A percentile compares a stretch with the other conserved stretches of the same genome.
Evolutionary conservation across 2,888 invertebrate genomes (phyloP).

Genomic region (Cosmia trapezina): DNA sequence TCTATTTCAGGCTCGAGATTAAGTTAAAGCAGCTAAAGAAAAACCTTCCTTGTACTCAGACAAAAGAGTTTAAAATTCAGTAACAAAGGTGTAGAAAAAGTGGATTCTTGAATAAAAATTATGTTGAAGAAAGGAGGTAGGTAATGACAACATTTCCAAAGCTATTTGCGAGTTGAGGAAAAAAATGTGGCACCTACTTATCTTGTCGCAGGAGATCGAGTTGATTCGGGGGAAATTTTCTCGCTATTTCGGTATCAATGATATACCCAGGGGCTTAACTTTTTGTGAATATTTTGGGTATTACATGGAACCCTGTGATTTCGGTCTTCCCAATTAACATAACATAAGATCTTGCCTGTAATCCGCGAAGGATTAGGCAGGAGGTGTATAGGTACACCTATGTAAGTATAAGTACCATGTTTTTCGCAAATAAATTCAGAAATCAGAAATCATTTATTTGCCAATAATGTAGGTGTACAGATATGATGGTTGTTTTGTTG

Average conservation of each 20-base stretch:
- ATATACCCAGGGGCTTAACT: conserved; percentile 17
- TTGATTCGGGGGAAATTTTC: conserved; percentile 44
- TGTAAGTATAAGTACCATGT: too few species aligned
- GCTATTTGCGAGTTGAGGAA: conserved; percentile 47
- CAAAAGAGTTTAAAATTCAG: conserved; percentile 30
- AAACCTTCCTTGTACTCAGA: neutral
- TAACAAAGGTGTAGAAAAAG: neutral
- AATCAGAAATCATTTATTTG: too few species aligned
- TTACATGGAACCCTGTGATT: neutral
- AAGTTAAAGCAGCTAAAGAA: conserved; percentile 1
- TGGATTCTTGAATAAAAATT: conserved; percentile 43
- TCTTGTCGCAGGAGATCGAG: conserved; percentile 52
- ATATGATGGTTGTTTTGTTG: too few species aligned
- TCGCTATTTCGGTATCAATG: conserved; percentile 8
- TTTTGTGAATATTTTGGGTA: conserved; percentile 4
- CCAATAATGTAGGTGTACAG: too few species aligned
- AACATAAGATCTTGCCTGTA: neutral
- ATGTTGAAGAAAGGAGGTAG: conserved; percentile 36
- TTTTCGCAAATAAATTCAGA: too few species aligned
- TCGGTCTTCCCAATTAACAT: neutral
- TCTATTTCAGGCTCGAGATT: conserved; percentile 45
- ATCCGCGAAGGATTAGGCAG: neutral
- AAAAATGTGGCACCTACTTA: conserved; percentile 54
- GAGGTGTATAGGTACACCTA: too few species aligned
- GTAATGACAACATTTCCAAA: conserved; percentile 53